phyloP scores from a whole-genome alignment of 2,113 vertebrate species.

The Pelecanoides urinatrix region DNA sequence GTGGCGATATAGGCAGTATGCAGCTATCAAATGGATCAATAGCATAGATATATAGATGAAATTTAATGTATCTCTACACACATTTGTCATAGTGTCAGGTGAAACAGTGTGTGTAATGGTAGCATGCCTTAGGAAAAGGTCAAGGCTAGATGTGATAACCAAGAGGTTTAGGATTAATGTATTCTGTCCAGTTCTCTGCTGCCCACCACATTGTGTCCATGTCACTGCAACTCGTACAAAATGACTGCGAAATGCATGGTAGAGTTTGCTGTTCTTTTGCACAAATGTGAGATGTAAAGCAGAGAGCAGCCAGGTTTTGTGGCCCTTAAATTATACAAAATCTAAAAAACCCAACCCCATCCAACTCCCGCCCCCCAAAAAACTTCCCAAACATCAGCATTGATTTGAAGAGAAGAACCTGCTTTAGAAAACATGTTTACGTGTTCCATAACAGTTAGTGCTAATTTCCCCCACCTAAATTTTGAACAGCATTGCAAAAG shows the following conservation, averaged over 20 bases:
- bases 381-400: neutral
- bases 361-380: neutral
- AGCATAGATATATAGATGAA: neutral
- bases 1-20: neutral
- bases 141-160: neutral
- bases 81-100: neutral
- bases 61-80: neutral
- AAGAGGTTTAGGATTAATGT: neutral
- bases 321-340: neutral
- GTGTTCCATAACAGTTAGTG: neutral
- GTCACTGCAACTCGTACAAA: neutral
- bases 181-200: neutral
- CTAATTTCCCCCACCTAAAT: neutral
- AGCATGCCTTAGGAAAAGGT: neutral
- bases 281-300: neutral
- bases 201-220: neutral
- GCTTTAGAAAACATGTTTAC: constrained; percentile 24
- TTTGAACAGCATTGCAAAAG: neutral
- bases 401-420: constrained; percentile 52
- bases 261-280: neutral
- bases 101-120: neutral
- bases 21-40: neutral
- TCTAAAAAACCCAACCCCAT: neutral
- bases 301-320: neutral
- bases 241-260: neutral